Base-by-base conservation (phyloP, 2,888 invertebrate species). In the Apodemia duryi region DNA sequence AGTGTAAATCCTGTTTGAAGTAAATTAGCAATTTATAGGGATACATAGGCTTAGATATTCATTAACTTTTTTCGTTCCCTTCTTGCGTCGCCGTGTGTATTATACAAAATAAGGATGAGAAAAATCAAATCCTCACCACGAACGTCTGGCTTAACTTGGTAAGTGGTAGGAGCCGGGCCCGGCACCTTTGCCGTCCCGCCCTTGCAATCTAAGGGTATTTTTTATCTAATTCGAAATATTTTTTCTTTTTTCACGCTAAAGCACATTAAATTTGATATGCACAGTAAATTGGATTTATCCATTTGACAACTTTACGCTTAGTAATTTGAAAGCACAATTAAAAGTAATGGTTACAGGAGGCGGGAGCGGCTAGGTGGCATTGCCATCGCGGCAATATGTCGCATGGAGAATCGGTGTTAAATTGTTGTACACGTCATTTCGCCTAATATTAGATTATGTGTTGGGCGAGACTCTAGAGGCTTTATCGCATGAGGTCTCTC, bases 121-220 rank as follows among this genome's bases (percentile, higher is more conserved):
- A 98, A 95, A 98, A 98, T 94, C 98, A 98, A 95, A 98, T 98
- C 93, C 96, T 98, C 93, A 97, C 98, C 88, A 98, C 98, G 92
- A 98, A 98, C 94, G 97, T 98, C 92, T 98, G 98, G 98, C 95
- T 98, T 88, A 97, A 98, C 94, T 95, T 98, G 97, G 98, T 98
- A 95, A 97, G 98, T 97, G 93, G 93, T 93, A 88, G 88, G 88
- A 82, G 87, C 83, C 84, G 85, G 83, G 84, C 80, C 73, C 75
- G 86, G 84, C 85, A 85, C 86, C 85, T 81, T 78, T 81, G 83
- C 83, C 80, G 81, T 74, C 81, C 83, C 85, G 84, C 83, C 86
- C 78, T 85, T 75, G 76, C 72, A 72, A 72, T 73, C 72, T 62
- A 65, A 70, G 70, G 70, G 72, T 75, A 73, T 68, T 65, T 43